phyloP scores from a whole-genome alignment of 2,888 invertebrate genomes.

The Syritta pipiens region DNA sequence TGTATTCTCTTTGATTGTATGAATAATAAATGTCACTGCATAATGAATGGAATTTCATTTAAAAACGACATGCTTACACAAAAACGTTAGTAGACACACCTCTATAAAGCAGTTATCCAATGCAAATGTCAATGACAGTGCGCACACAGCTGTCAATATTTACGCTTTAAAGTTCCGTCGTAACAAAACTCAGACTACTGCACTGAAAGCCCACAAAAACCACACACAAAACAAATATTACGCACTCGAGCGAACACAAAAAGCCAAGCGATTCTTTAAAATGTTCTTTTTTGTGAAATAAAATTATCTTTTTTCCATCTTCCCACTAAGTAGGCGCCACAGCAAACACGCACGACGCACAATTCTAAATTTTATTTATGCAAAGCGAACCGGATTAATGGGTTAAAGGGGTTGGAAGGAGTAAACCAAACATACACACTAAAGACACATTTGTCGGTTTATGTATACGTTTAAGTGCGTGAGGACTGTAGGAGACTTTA shows the following conservation, averaged over 20 bases:
- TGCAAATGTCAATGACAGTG: neutral
- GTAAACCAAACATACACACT: slow-evolving; percentile 9
- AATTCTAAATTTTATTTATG: slow-evolving; percentile 42
- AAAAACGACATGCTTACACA: neutral
- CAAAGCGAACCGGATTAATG: slow-evolving; percentile 54
- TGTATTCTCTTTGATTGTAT: neutral
- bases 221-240: slow-evolving; percentile 25
- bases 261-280: slow-evolving; percentile 6
- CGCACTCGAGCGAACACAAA: slow-evolving; percentile 11
- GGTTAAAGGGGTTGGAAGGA: slow-evolving; percentile 48
- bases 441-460: neutral
- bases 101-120: neutral
- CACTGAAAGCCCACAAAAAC: neutral
- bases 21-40: too few species aligned
- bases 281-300: slow-evolving; percentile 17
- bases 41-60: neutral
- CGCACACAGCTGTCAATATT: neutral
- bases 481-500: slow-evolving; percentile 2
- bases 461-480: slow-evolving; percentile 30
- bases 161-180: too few species aligned
- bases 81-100: neutral
- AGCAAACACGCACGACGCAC: neutral
- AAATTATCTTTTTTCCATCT: slow-evolving; percentile 37
- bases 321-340: slow-evolving; percentile 32
- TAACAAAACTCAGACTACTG: too few species aligned